Evolutionary conservation across 64 coral and sea anemone species (phyloP).

Genomic region (Actinia tenebrosa): DNA sequence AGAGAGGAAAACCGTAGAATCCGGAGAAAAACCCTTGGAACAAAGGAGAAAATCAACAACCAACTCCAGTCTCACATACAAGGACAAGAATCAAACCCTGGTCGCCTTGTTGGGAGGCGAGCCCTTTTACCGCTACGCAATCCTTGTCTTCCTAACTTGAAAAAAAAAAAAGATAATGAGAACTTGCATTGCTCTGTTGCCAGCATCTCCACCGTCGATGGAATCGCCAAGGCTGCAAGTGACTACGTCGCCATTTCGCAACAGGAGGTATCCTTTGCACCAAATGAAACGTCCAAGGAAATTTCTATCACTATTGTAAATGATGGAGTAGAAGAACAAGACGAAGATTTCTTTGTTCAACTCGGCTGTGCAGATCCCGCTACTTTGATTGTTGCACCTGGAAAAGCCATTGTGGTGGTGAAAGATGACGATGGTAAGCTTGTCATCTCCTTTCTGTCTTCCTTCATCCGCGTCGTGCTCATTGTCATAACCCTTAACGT

Average conservation of each 20-base stretch:
- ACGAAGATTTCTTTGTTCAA: neutral
- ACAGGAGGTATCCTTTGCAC: neutral
- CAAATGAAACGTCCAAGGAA: neutral
- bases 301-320: neutral
- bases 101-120: too few relatives aligned
- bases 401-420: neutral
- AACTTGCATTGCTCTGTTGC: neutral
- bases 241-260: neutral
- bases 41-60: too few relatives aligned
- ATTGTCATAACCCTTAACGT: too few relatives aligned
- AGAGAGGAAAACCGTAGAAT: too few relatives aligned
- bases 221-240: neutral
- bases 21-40: too few relatives aligned
- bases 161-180: neutral
- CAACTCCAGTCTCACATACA: too few relatives aligned
- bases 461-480: too few relatives aligned
- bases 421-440: constrained; percentile 4
- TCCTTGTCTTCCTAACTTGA: too few relatives aligned
- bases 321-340: constrained; percentile 8
- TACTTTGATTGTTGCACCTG: neutral
- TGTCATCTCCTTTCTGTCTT: too few relatives aligned
- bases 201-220: neutral
- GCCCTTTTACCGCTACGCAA: too few relatives aligned
- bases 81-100: too few relatives aligned
- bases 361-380: neutral